Percentiles rank a stretch among this genome's conserved stretches.
These are phyloP conservation scores for Drosophila nannoptera DNA, from an alignment of 1,140 invertebrate genomes.

Conservation along the genomic window DNA sequence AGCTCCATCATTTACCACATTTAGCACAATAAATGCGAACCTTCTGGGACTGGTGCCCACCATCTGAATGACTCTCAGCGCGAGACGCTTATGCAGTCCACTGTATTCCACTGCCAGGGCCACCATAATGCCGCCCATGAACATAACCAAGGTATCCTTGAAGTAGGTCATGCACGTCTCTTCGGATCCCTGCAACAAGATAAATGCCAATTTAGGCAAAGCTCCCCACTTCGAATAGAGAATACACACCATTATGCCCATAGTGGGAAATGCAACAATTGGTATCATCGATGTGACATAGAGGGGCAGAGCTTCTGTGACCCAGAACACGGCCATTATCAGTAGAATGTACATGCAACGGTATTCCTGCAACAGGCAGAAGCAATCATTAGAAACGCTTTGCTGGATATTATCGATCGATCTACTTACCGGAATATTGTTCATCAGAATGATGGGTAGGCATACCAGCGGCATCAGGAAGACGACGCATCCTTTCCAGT, in stretches of 20 bases:
- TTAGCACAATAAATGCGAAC: constrained; percentile 56
- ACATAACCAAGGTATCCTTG: constrained; percentile 94
- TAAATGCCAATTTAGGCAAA: not conserved
- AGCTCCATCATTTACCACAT: not conserved
- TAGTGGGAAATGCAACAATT: constrained; percentile 88
- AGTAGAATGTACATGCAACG: constrained; percentile 89
- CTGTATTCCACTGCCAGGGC: constrained; percentile 92
- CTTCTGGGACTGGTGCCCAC: constrained; percentile 87
- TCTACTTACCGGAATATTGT: constrained; percentile 80
- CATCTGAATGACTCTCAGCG: constrained; percentile 87
- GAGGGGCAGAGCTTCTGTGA: constrained; percentile 89
- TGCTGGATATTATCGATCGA: not conserved
- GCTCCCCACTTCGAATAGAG: not conserved
- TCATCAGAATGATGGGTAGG: constrained; percentile 82
- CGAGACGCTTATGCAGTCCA: constrained; percentile 90
- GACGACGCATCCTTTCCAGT: constrained; percentile 84
- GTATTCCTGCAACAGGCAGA: constrained; percentile 79
- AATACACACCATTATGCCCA: constrained; percentile 82
- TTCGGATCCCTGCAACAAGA: constrained; percentile 80
- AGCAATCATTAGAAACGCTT: not conserved
- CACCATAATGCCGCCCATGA: constrained; percentile 88
- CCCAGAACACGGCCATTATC: constrained; percentile 92
- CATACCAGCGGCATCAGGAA: constrained; percentile 83
- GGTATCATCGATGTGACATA: constrained; percentile 91
- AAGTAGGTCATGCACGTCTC: constrained; percentile 86